Conservation (phyloP, 1,140 invertebrate species). For the Eubasilissa regina region DNA sequence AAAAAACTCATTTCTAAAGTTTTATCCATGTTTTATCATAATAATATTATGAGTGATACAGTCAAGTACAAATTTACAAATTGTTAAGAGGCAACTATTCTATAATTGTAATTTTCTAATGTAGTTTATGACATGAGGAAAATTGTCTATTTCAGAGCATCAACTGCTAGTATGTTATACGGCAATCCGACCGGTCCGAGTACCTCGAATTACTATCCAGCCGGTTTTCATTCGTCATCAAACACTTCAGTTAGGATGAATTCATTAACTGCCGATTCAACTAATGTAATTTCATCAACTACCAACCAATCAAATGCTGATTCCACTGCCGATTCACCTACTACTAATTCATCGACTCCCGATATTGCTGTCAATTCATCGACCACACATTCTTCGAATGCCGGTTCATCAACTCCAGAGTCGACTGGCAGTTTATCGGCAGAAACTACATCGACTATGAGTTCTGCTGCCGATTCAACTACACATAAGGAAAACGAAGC, state of each 20-base stretch:
- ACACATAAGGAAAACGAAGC: constrained; percentile 2
- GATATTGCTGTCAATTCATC: constrained; percentile 7
- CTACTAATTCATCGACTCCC: constrained; percentile 21
- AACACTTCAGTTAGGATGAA: constrained; percentile 21
- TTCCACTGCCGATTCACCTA: neutral
- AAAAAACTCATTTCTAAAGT: no score
- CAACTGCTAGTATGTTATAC: neutral
- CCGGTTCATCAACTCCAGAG: constrained; percentile 27
- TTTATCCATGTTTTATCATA: no score
- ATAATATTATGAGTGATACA: no score
- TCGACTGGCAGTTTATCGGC: constrained; percentile 27
- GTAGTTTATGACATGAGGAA: no score
- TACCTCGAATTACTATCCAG: constrained; percentile 24
- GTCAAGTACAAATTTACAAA: no score
- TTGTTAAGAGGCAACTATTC: no score
- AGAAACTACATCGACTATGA: constrained; percentile 26
- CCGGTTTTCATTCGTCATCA: constrained; percentile 1
- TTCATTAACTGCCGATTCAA: constrained; percentile 14
- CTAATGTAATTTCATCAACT: constrained; percentile 9
- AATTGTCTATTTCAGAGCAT: constrained; percentile 28
- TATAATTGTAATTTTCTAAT: no score
- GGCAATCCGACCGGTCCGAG: constrained; percentile 5
- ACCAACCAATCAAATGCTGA: neutral
- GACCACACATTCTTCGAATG: constrained; percentile 5
- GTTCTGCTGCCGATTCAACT: constrained; percentile 6